Conservation (phyloP, 2,888 invertebrate genomes). For the Eumacrocentrus americanus region DNA sequence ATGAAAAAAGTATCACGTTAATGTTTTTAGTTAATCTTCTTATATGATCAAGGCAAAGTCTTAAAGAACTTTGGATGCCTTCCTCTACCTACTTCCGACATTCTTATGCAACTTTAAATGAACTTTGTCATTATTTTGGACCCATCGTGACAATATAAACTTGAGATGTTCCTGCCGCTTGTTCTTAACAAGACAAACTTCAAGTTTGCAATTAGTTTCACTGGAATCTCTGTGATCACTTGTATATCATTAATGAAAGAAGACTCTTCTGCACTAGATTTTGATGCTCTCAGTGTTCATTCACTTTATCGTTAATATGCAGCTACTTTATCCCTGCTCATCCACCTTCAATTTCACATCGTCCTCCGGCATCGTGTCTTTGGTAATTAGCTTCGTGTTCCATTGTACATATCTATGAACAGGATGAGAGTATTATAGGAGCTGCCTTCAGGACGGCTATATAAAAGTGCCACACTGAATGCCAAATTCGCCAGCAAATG, state of each 20-base stretch:
- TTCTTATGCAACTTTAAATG: not conserved
- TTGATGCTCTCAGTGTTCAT: not conserved
- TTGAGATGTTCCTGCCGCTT: not conserved
- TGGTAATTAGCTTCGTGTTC: constrained; percentile 7
- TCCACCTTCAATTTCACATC: not conserved
- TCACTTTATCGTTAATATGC: not conserved
- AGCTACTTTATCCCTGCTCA: not conserved
- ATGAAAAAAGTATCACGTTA: not conserved
- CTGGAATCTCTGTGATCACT: not conserved
- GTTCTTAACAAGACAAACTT: not conserved
- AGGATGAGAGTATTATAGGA: not conserved
- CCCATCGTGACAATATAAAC: not conserved
- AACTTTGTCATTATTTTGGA: not conserved
- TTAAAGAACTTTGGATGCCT: not conserved
- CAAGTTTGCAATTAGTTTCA: not conserved
- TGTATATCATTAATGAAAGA: not conserved
- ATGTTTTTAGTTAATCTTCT: no score
- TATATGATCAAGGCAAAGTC: no score
- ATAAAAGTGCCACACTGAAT: no score
- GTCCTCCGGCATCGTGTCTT: constrained; percentile 1
- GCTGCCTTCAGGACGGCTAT: no score
- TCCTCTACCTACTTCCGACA: not conserved
- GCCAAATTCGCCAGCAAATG: not conserved
- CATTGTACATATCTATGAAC: not conserved
- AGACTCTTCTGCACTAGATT: not conserved